Conservation (phyloP, 1,140 invertebrate genomes). For the Lordiphosa collinella region DNA sequence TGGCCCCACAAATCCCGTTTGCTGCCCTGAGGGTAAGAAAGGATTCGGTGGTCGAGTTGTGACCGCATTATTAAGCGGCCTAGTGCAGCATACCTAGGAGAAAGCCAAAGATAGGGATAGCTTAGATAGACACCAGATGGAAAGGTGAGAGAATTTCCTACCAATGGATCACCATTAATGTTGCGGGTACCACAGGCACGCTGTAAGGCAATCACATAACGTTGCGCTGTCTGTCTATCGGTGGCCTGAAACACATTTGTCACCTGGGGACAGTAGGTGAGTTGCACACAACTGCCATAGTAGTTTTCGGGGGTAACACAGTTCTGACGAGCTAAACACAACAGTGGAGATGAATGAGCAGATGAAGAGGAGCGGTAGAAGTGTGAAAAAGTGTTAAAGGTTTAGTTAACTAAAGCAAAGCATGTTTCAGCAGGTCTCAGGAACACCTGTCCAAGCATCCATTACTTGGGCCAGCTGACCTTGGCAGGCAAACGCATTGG, state of each 20-base stretch:
- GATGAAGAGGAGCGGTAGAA: conserved; percentile 3
- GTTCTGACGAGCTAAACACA: conserved; percentile 49
- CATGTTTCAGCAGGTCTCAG: background rate
- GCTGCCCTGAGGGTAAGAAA: conserved; percentile 42
- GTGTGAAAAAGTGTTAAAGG: no score
- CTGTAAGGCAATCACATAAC: conserved; percentile 61
- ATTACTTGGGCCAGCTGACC: conserved; percentile 39
- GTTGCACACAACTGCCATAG: conserved; percentile 61
- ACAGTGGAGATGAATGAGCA: background rate
- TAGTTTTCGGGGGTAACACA: conserved; percentile 72
- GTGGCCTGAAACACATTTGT: conserved; percentile 49
- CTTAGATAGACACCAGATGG: conserved; percentile 16
- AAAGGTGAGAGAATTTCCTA: conserved; percentile 31
- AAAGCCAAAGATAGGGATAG: conserved; percentile 11
- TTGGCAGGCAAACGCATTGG: conserved; percentile 44
- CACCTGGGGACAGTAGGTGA: conserved; percentile 68
- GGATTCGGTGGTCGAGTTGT: conserved; percentile 51
- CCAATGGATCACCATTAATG: conserved; percentile 67
- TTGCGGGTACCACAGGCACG: conserved; percentile 63
- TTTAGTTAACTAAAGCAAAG: no score
- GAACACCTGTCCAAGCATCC: conserved; percentile 23
- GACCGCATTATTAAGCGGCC: conserved; percentile 40
- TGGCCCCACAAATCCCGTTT: conserved; percentile 25
- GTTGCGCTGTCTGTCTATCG: conserved; percentile 42
- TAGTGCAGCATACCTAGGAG: conserved; percentile 62